Conservation (phyloP, 1,140 invertebrate species). For the Platorchestia sp. region DNA sequence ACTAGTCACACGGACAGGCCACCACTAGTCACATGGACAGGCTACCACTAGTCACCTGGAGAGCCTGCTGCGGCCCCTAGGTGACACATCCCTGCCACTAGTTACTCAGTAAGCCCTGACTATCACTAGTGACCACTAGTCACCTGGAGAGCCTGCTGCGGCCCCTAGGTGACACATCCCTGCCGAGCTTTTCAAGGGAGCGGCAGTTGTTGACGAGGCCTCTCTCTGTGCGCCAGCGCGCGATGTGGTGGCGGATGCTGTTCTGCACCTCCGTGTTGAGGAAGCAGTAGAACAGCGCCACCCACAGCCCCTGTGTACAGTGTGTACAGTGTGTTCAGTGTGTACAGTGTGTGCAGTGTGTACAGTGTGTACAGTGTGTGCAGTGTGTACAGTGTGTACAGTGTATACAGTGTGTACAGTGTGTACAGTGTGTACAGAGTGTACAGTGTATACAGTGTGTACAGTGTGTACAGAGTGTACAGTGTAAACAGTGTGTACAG, state of each 20-base stretch:
- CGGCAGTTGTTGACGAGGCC: slow-evolving; percentile 46
- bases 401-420: too few relatives aligned
- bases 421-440: too few relatives aligned
- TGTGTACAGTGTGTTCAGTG: not conserved
- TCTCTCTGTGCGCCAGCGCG: slow-evolving; percentile 80
- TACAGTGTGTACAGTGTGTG: too few relatives aligned
- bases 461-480: too few relatives aligned
- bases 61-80: not conserved
- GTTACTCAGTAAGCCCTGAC: too few relatives aligned
- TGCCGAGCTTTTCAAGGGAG: slow-evolving; percentile 20
- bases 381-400: too few relatives aligned
- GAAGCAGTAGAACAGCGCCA: slow-evolving; percentile 91
- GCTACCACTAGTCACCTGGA: slow-evolving; percentile 2
- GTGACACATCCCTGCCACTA: slow-evolving; percentile 46
- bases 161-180: slow-evolving; percentile 39
- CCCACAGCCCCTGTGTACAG: slow-evolving; percentile 81
- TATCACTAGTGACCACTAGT: not conserved
- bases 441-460: too few relatives aligned
- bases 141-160: slow-evolving; percentile 47
- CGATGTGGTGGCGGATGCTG: slow-evolving; percentile 83
- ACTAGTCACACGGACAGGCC: too few relatives aligned
- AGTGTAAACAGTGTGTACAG: too few relatives aligned
- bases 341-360: not conserved
- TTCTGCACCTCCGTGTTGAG: slow-evolving; percentile 92
- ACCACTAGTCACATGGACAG: too few relatives aligned